Conservation (phyloP, 2,888 invertebrate genomes). For the Gortyna flavago region DNA sequence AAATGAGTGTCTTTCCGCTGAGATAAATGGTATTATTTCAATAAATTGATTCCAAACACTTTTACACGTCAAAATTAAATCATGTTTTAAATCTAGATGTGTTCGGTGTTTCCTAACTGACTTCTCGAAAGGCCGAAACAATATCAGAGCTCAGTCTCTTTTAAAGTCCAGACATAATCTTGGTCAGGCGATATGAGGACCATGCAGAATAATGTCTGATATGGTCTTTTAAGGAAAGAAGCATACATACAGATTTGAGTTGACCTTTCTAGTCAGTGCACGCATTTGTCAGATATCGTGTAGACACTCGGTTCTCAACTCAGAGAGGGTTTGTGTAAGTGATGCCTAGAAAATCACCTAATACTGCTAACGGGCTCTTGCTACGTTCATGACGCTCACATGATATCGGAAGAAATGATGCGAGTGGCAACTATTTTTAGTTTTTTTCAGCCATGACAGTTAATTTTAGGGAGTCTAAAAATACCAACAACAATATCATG, state of each 20-base stretch:
- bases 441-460: slow-evolving; percentile 11
- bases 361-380: background rate
- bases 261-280: background rate
- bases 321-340: background rate
- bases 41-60: background rate
- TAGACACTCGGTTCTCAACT: background rate
- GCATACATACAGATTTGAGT: background rate
- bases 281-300: background rate
- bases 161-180: background rate
- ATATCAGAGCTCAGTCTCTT: background rate
- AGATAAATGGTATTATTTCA: background rate
- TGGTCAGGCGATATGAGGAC: background rate
- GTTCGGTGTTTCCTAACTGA: background rate
- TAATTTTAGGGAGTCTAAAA: slow-evolving; percentile 25
- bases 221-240: background rate
- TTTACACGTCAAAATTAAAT: background rate
- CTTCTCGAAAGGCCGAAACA: background rate
- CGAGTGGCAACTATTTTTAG: slow-evolving; percentile 20
- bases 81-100: background rate
- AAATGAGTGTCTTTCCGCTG: background rate
- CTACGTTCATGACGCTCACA: background rate
- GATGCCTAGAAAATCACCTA: background rate
- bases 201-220: background rate
- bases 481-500: slow-evolving; percentile 11
- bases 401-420: background rate